Evolutionary conservation across 2,113 vertebrate genomes (phyloP), one percentile per base, ranked within the genome.

Genomic region (Indri indri): DNA sequence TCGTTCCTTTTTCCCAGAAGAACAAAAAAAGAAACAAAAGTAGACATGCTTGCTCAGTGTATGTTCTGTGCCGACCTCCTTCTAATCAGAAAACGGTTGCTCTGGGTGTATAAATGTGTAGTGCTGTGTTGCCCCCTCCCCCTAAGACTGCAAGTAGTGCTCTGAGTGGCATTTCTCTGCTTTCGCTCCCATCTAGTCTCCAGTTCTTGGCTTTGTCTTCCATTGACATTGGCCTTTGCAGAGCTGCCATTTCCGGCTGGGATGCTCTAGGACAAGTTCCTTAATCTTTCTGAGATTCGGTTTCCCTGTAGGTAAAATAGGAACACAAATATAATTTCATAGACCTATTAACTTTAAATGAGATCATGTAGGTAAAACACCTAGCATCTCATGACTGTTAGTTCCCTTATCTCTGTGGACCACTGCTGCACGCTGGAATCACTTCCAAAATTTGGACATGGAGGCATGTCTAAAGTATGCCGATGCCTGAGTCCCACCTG

Each of bases 81-180:
- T 79, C 63, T 65, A 73, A 40, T 77, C 63, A 71, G 32, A 76
- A 87, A 87, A 70, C 16, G 54, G 25, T 32, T 71, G 65, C 45
- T 65, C 10, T 73, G 0, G 34, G 47, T 2, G 54, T 57, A 14
- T 17, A 65, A 13, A 47, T 34, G 16, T 23, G 42, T 37, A 11
- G 12, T 4, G 30, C 8, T 2, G 0, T 22, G 3, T 40, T 40
- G 23, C 63, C 54, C 3, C 59, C 18, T 42, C 47, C 23, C 6
- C 14, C 7, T 30, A 27, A n/a, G 52, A 45, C 68, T 18, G 25
- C 47, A 57, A 22, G 57, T 47, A 37, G 18, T 18, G n/a, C 23
- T 54, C 16, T 23, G 2, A 74, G 23, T 66, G 71, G 13, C 5
- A 4, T 52, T 65, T 70, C 74, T 65, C 42, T 47, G 68, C 10